Percentiles rank a stretch among this genome's conserved stretches.
These are phyloP conservation scores for Subanguina moxae DNA, from an alignment of 1,140 invertebrate genomes.

Conservation along the genomic window DNA sequence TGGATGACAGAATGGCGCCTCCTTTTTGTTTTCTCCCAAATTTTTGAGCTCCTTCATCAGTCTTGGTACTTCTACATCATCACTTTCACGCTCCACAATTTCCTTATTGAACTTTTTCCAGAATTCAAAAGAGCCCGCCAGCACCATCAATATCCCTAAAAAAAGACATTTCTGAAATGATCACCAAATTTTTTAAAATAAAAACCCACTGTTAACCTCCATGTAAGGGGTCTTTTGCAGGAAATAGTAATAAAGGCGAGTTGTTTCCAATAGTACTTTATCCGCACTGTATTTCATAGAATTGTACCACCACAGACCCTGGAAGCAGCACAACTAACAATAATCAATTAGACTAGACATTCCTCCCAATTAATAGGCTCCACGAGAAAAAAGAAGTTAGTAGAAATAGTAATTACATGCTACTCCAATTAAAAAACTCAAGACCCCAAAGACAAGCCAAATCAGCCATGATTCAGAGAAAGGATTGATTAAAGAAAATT, in stretches of 20 bases:
- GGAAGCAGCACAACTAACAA: slow-evolving; percentile 38
- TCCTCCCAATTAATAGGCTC: too few relatives aligned
- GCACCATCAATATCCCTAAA: slow-evolving; percentile 82
- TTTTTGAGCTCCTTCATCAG: slow-evolving; percentile 83
- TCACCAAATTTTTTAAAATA: slow-evolving; percentile 19
- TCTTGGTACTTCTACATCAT: slow-evolving; percentile 90
- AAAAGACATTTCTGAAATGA: slow-evolving; percentile 13
- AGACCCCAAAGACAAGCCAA: too few relatives aligned
- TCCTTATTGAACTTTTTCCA: slow-evolving; percentile 87
- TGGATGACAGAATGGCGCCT: slow-evolving; percentile 81
- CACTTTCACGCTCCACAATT: slow-evolving; percentile 83
- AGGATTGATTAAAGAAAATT: too few relatives aligned
- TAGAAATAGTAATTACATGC: too few relatives aligned
- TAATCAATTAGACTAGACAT: too few relatives aligned
- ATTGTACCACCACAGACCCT: slow-evolving; percentile 96
- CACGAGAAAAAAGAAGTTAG: too few relatives aligned
- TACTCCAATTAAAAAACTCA: too few relatives aligned
- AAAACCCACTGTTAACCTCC: slow-evolving; percentile 73
- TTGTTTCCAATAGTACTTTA: slow-evolving; percentile 85
- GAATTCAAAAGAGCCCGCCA: slow-evolving; percentile 92
- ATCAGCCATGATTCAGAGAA: too few relatives aligned
- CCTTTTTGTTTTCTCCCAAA: slow-evolving; percentile 88
- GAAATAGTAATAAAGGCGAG: slow-evolving; percentile 89
- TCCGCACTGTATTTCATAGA: slow-evolving; percentile 91
- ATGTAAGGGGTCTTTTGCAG: slow-evolving; percentile 91